Evolutionary conservation across 2,888 invertebrate genomes (phyloP).

Genomic region (Drosophila antonietae): DNA sequence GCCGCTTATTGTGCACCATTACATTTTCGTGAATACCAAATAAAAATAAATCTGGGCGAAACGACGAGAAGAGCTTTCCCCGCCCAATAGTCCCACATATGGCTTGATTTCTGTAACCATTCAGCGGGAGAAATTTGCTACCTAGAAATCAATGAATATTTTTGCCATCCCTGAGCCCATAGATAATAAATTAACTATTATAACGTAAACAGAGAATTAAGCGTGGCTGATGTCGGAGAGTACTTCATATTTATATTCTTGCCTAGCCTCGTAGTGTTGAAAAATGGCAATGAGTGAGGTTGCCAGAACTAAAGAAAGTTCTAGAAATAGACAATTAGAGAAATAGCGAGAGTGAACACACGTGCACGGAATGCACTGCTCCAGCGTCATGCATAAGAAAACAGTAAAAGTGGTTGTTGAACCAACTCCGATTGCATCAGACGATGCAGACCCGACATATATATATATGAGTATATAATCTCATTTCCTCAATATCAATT

Average conservation of each 20-base stretch:
- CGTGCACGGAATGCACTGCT: no score
- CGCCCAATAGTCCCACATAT: conserved; percentile 32
- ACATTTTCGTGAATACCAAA: conserved; percentile 58
- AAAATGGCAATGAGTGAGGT: no score
- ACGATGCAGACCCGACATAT: no score
- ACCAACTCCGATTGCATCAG: no score
- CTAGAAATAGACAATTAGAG: no score
- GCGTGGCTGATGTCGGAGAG: background rate
- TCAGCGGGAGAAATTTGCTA: conserved; percentile 8
- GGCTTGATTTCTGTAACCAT: conserved; percentile 9
- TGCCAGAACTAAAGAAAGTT: no score
- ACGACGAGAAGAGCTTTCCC: conserved; percentile 16
- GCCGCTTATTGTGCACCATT: conserved; percentile 75
- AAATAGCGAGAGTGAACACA: no score
- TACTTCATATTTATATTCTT: background rate
- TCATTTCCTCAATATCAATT: background rate
- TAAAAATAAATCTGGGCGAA: conserved; percentile 60
- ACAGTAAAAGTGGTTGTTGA: no score
- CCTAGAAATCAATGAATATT: conserved; percentile 33
- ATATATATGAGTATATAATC: background rate
- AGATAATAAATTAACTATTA: conserved; percentile 4
- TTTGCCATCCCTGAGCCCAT: background rate
- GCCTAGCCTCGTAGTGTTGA: no score
- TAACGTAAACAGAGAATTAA: background rate
- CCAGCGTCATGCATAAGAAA: no score